Base-by-base conservation (phyloP, 2,113 vertebrate genomes). In the Otolemur garnettii region DNA sequence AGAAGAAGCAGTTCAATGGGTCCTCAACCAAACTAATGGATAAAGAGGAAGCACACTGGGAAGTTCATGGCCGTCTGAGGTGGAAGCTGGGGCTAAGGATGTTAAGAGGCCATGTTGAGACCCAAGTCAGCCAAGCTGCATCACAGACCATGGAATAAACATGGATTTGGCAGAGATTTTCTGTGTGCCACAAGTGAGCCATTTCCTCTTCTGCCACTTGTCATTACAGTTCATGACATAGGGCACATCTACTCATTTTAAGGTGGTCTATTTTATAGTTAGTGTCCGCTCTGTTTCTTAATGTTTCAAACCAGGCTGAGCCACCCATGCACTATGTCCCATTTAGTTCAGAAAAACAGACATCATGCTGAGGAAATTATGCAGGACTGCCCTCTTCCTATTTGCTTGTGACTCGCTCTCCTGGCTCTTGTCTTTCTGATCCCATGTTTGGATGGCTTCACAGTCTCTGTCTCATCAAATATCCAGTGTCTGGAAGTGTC, bases 261-360 rank as follows among this genome's bases (percentile, higher is more conserved):
- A 95, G 45, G 4, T 68, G 7, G 60, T 38, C 30, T 69, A 1
- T 68, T 95, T 93, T 71, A 55, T 28, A 50, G 38, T 57, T 35
- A 87, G 5, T 90, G n/a, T 77, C n/a, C 60, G 30, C 55, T 86
- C 30, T 77, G 15, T 90, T 75, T 96, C 59, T 91, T 93, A 38
- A 50, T 91, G 13, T 84, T 92, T 68, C 64, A 92, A 81, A 38
- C 17, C 33, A 90, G 42, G 45, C 1, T n/a, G 83, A 59, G 11
- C 26, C 11, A 77, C 72, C 18, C 13, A 22, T 35, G 45, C 1
- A 83, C 24, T 21, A 33, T 89, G 57, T 6, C 7, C 12, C 26
- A 55, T 42, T 21, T 82, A 50, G 13, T 88, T 88, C 38, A 79
- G 71, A 83, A 93, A 93, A 87, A 68, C 7, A 90, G n/a, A 85